phyloP scores from a whole-genome alignment of 2,113 vertebrate species.

The Abramis brama region DNA sequence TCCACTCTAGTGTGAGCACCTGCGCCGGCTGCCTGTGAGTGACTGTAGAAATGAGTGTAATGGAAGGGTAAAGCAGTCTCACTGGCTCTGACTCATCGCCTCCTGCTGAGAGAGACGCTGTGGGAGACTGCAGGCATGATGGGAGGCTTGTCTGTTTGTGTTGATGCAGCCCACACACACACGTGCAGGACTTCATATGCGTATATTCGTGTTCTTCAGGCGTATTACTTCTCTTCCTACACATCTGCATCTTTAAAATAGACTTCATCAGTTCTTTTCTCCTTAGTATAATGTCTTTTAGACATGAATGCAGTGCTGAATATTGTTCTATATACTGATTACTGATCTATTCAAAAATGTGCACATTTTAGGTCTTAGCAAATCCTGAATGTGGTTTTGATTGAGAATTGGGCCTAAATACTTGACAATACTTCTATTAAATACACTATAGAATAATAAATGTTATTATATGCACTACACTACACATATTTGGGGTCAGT shows the following conservation, averaged over 20 bases:
- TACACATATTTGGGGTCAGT: too few species aligned
- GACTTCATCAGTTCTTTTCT: background rate
- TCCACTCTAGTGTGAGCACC: background rate
- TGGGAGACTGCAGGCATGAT: background rate
- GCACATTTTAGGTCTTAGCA: background rate
- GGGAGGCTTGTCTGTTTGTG: conserved; percentile 2
- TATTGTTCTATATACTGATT: background rate
- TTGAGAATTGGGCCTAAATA: background rate
- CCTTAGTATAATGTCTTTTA: too few species aligned
- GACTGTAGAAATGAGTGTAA: conserved; percentile 5
- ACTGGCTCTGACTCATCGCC: conserved; percentile 19
- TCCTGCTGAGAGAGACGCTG: conserved; percentile 6
- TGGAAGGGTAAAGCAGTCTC: conserved; percentile 9
- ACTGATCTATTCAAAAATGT: background rate
- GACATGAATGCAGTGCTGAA: background rate
- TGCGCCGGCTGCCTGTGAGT: background rate
- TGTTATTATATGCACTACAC: background rate
- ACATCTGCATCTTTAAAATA: conserved; percentile 5
- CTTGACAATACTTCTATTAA: background rate
- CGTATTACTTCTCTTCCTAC: background rate
- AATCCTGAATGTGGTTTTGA: background rate
- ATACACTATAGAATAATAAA: background rate
- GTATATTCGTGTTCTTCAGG: background rate
- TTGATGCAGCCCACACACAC: conserved; percentile 22
- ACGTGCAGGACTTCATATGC: background rate